Evolutionary conservation across 2,797 vertebrate species (phyloP).

Genomic region (Podarcis lilfordi): DNA sequence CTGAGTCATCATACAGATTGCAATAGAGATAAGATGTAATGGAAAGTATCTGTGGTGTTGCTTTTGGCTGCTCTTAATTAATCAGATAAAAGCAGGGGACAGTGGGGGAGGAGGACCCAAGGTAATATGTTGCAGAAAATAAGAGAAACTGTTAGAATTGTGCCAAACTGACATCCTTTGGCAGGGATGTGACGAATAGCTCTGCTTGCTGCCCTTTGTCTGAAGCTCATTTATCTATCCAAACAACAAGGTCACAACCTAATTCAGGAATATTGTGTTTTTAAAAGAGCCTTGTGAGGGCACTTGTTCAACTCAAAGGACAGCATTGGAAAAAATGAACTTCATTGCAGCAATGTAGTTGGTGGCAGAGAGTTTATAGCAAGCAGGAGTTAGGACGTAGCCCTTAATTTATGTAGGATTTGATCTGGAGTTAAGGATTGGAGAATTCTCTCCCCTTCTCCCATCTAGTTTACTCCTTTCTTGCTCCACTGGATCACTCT

Average conservation of each 20-base stretch:
- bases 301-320: background rate
- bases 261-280: background rate
- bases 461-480: too few relatives aligned
- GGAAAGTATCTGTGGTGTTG: background rate
- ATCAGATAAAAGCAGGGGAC: background rate
- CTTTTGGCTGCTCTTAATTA: background rate
- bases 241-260: background rate
- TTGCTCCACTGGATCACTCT: background rate
- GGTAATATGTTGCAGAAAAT: background rate
- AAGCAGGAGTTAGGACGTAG: background rate
- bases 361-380: background rate
- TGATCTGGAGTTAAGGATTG: background rate
- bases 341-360: background rate
- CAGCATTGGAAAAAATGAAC: background rate
- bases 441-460: background rate
- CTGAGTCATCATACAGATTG: background rate
- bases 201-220: background rate
- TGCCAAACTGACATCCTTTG: background rate
- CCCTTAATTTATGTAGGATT: background rate
- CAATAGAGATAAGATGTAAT: background rate
- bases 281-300: background rate
- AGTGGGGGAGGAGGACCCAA: background rate
- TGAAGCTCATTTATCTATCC: background rate
- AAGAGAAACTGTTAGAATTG: background rate
- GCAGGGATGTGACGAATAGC: background rate